A percentile compares a stretch with the other conserved stretches of the same genome.
These are phyloP conservation scores for Caligus rogercresseyi DNA, from an alignment of 1,140 invertebrate genomes.

Conservation along the genomic window DNA sequence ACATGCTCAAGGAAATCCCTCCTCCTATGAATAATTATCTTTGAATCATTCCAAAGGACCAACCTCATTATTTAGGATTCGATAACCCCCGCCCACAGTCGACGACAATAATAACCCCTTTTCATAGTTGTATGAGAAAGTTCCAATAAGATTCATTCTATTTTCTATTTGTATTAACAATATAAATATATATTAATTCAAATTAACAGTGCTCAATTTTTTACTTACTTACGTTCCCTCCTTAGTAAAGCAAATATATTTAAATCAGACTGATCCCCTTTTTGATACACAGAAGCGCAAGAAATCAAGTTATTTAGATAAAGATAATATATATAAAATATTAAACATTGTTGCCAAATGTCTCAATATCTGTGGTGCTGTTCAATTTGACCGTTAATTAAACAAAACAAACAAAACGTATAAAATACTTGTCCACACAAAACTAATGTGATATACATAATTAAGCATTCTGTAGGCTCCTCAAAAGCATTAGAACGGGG, in stretches of 20 bases:
- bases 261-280: neutral
- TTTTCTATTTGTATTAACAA: neutral
- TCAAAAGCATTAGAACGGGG: too few relatives aligned
- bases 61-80: neutral
- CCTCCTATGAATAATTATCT: too few relatives aligned
- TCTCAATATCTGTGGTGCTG: neutral
- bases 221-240: neutral
- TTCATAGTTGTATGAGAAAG: neutral
- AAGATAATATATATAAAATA: neutral
- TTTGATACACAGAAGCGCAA: neutral
- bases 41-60: neutral
- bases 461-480: too few relatives aligned
- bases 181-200: neutral
- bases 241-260: neutral
- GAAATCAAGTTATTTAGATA: too few relatives aligned
- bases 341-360: neutral
- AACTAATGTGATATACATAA: too few relatives aligned
- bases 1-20: too few relatives aligned
- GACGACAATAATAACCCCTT: neutral
- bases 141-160: neutral
- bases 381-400: too few relatives aligned
- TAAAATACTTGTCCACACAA: too few relatives aligned
- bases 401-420: too few relatives aligned
- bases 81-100: neutral
- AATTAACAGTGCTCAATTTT: neutral